Percentiles rank a stretch among this genome's conserved stretches.
Conservation (phyloP, 2,797 vertebrate genomes). For the Acridotheres tristis region DNA sequence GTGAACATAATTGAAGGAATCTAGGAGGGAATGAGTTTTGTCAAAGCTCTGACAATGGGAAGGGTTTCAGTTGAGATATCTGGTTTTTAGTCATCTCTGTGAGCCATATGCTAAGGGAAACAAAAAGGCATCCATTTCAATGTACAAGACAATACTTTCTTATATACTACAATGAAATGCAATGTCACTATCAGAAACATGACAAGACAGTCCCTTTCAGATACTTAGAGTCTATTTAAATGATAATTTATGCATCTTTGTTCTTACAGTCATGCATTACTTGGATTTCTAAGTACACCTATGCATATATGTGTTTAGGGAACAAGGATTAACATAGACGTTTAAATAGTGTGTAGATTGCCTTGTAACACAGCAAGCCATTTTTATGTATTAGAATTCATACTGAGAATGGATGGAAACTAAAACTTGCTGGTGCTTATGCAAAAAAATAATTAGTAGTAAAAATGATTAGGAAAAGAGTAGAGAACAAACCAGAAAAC, state of each 20-base stretch:
- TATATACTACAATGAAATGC: background rate
- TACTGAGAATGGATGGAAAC: background rate
- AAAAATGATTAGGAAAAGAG: background rate
- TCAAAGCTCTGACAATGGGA: background rate
- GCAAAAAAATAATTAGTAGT: background rate
- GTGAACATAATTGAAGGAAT: background rate
- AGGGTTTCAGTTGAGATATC: background rate
- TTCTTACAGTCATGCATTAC: background rate
- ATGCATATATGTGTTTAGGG: background rate
- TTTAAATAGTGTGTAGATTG: background rate
- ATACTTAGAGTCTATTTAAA: background rate
- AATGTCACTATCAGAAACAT: background rate
- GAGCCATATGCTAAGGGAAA: background rate
- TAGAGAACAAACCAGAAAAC: background rate
- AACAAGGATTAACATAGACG: background rate
- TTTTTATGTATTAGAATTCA: background rate
- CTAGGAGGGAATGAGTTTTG: background rate
- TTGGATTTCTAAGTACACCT: background rate
- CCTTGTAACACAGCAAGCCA: background rate
- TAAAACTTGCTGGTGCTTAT: background rate
- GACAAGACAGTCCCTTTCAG: background rate
- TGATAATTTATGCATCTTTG: background rate
- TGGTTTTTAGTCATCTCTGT: background rate
- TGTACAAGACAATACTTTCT: background rate
- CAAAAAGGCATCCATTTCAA: rapidly evolving